Base-by-base conservation (phyloP, 2,888 invertebrate genomes). In the Globia sparganii region DNA sequence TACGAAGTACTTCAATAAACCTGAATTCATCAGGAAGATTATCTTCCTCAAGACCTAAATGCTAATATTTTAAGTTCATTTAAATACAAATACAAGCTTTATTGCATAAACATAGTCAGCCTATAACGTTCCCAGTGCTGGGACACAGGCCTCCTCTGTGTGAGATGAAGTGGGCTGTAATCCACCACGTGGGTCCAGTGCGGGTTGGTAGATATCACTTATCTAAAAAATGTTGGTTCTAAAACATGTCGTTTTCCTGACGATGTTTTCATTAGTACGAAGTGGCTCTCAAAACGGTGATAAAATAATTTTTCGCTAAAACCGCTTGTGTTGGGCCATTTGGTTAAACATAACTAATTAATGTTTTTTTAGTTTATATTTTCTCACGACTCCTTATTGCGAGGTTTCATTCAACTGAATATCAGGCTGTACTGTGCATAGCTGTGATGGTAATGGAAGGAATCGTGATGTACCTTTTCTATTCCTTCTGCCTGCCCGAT, bases 281-380 rank as follows among this genome's bases (percentile, higher is more conserved):
- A n/a, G n/a, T n/a, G n/a, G n/a, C n/a, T n/a, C n/a, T n/a, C n/a
- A n/a, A n/a, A n/a, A n/a, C n/a, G n/a, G n/a, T n/a, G n/a, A n/a
- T n/a, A n/a, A n/a, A n/a, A n/a, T n/a, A n/a, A n/a, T n/a, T 61
- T 46, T 64, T 34, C 15, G 4, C 3, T 72, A 1, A 46, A 37
- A n/a, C 15, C 40, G 31, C 72, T 46, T 37, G 34, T 46, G 9
- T 58, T 40, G 1, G 37, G 1, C 1, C n/a, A 15, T 61, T 71
- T 64, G n/a, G 61, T 75, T 61, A 49, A 67, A 76, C 43, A 31
- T 64, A 28, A 9, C n/a, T 71, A 18, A 67, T 31, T 67, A 31
- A n/a, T n/a, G n/a, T n/a, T n/a, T n/a, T 13, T 62, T 31, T 34
- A 2, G 9, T 46, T 37, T 43, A 65, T 28, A 40, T 53, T 65